Evolutionary conservation across 2,888 invertebrate species (phyloP), one percentile per base, ranked within the genome.

Genomic region (Podotricha telesiphe): DNA sequence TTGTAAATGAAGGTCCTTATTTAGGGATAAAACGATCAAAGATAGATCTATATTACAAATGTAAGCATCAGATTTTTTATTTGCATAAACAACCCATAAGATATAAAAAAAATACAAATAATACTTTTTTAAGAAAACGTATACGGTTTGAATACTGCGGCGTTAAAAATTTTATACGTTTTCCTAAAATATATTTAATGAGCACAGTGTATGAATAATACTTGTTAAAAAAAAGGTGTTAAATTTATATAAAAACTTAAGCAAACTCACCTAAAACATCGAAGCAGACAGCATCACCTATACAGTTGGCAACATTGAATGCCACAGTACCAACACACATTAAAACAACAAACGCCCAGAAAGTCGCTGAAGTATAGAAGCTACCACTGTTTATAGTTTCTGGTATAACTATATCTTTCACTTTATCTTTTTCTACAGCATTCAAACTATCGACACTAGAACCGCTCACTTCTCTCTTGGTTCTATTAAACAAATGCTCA

Each of bases 261-360:
- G 15, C n/a, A 42, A 48, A 84, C 91, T 89, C 84, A 95, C 97
- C 97, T 48, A 98, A 92, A 28, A 97, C 95, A 85, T 98, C 97
- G 80, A 98, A 98, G 83, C 98, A 97, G 40, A 98, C 96, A 0
- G 98, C 97, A 86, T 98, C 98, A 48, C 97, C 96, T 48, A 98
- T 95, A 58, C 96, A 97, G 79, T 98, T 96, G 42, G 96, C 95
- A 0, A 98, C 97, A 83, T 97, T 97, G 80, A 96, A 97, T 3
- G 96, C 96, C 69, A 97, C 96, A 2, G 95, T 96, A 37, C 97
- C 97, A 1, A 96, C 74, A 53, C 95, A 95, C 93, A 96, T 95
- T 22, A 96, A 84, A 0, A 95, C 74, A 0, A 97, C 95, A 76
- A 96, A 97, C 2, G 93, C 89, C 96, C 96, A 97, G 83, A 97